A percentile compares a stretch with the other conserved stretches of the same genome.
These are phyloP conservation scores for Desmophyllum pertusum DNA, from an alignment of 92 coral and sea anemone species.

Conservation along the genomic window DNA sequence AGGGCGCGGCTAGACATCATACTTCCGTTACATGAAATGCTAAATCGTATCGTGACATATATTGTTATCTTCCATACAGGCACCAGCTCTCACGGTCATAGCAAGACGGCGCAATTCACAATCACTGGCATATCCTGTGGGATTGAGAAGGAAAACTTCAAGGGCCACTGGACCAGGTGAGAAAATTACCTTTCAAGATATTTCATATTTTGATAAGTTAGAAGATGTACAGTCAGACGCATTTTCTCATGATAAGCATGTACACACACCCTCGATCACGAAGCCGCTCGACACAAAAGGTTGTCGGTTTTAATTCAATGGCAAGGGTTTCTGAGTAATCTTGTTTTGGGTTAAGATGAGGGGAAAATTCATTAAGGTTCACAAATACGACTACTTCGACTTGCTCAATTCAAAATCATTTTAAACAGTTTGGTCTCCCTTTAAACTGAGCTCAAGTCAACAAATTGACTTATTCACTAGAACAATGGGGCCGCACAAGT, in stretches of 20 bases:
- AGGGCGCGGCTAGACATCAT: background rate
- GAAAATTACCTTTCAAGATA: background rate
- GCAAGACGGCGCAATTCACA: conserved; percentile 78
- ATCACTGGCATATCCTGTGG: conserved; percentile 84
- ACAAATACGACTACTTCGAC: background rate
- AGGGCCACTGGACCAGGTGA: conserved; percentile 71
- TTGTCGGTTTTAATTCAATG: background rate
- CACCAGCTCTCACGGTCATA: conserved; percentile 78
- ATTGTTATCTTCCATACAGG: conserved; percentile 56
- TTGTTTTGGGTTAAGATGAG: background rate
- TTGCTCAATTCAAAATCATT: background rate
- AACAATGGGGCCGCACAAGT: background rate
- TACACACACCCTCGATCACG: background rate
- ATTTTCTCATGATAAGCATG: background rate
- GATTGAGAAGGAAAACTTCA: conserved; percentile 69
- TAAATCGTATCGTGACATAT: background rate
- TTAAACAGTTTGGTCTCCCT: background rate
- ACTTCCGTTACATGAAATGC: conserved; percentile 23
- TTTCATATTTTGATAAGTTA: background rate
- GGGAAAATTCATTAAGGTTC: background rate
- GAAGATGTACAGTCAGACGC: background rate
- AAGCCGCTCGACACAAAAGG: background rate
- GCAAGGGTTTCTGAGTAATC: background rate
- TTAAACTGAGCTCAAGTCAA: background rate
- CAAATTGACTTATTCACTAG: background rate